phyloP scores from a whole-genome alignment of 2,113 vertebrate species.

The Hystrix brachyura region DNA sequence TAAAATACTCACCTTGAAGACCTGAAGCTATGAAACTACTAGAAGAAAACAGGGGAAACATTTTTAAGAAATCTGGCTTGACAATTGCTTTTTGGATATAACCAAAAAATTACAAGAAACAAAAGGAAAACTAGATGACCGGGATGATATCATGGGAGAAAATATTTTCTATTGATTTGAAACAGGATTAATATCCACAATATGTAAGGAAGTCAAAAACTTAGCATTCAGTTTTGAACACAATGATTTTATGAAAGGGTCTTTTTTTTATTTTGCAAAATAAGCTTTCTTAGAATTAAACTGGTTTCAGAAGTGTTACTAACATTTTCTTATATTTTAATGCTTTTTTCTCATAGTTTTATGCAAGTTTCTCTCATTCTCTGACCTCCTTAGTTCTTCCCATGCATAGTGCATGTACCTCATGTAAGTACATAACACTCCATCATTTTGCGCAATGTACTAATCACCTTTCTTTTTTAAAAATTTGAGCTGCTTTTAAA shows the following conservation, averaged over 20 bases:
- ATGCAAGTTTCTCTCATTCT: not conserved
- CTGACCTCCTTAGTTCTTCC: not conserved
- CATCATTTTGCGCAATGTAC: not conserved
- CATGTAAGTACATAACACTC: not conserved
- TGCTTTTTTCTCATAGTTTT: not conserved
- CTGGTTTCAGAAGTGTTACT: not conserved
- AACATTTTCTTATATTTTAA: not conserved
- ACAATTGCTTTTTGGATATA: not conserved
- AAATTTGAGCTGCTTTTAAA: not conserved
- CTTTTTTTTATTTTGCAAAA: not conserved
- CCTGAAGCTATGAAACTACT: not conserved
- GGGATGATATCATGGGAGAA: not conserved
- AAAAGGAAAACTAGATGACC: not conserved
- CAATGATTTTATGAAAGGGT: not conserved
- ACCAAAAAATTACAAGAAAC: not conserved
- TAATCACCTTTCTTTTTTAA: not conserved
- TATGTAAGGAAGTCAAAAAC: not conserved
- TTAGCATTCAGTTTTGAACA: not conserved
- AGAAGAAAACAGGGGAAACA: not conserved
- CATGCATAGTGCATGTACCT: too few relatives aligned
- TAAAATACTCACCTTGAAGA: not conserved
- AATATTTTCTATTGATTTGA: not conserved
- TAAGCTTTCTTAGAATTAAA: not conserved
- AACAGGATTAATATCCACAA: not conserved
- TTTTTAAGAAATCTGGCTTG: not conserved